Evolutionary conservation across 2,113 vertebrate species (phyloP), one percentile per base, ranked within the genome.

Genomic region (Promerops cafer): DNA sequence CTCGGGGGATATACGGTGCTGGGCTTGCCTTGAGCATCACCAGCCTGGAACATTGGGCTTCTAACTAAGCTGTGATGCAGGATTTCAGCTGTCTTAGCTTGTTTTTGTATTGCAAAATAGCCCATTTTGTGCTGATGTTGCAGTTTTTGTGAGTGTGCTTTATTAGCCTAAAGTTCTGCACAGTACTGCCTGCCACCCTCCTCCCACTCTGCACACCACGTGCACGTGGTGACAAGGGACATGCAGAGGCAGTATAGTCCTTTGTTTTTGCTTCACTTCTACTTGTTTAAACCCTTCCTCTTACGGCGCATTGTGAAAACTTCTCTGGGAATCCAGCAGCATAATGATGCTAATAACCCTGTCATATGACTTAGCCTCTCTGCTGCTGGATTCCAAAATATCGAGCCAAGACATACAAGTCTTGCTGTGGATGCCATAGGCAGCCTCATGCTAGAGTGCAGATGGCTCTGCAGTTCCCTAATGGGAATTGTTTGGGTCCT

Each of bases 291-390:
- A 75, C 76, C 93, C 75, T 83, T 93, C 83, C 78, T 94, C 93
- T 91, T 45, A 81, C 37, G 60, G 68, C 3, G 13, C 82, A 54
- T 80, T 92, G 92, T 94, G 92, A 74, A 92, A 93, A 91, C 83
- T 81, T 80, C 81, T 45, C 68, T 83, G 89, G 57, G 75, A 78
- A 40, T 79, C 37, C 65, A 39, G 74, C 39, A 33, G 87, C 68
- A 61, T 31, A 63, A 57, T 60, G 74, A 91, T 94, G 89, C 92
- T 88, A 91, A 93, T 89, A 85, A 78, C 63, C 52, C 60, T 33
- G 56, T 95, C 81, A 69, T 65, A 92, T 94, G 92, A 96, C 95
- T 92, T 47, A 84, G 72, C 45, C 69, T 93, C 54, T 47, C 47
- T 44, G 50, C 16, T 54, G 75, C 74, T 64, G 47, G 80, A 90